phyloP scores from a whole-genome alignment of 2,797 vertebrate genomes.

The Parauchenoglanis ngamensis region DNA sequence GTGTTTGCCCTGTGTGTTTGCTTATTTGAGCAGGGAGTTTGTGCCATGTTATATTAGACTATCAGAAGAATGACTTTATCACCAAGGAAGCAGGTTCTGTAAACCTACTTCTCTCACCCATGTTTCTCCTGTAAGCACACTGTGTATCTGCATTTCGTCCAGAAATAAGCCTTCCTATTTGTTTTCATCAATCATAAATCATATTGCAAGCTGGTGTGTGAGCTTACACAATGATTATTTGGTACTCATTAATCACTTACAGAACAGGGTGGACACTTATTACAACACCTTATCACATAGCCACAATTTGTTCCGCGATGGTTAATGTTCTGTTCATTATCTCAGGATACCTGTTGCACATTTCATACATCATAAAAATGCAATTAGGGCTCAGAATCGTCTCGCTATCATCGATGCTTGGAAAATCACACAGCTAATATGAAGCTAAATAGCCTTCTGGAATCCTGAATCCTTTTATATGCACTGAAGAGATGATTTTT shows the following conservation, averaged over 20 bases:
- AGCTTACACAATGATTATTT: slow-evolving; percentile 12
- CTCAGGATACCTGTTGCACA: background rate
- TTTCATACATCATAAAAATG: slow-evolving; percentile 7
- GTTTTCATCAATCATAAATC: slow-evolving; percentile 16
- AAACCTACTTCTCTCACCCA: background rate
- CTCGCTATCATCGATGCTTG: background rate
- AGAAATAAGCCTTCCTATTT: background rate
- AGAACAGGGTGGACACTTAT: background rate
- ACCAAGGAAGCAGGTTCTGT: slow-evolving; percentile 23
- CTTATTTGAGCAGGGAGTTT: slow-evolving; percentile 20
- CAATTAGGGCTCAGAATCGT: background rate
- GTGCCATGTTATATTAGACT: slow-evolving; percentile 9
- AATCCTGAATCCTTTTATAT: background rate
- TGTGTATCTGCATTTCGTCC: background rate
- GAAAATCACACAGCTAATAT: background rate
- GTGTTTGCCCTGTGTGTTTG: slow-evolving; percentile 43
- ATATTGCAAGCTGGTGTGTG: background rate
- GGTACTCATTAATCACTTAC: background rate
- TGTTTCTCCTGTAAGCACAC: background rate
- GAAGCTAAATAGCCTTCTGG: slow-evolving; percentile 1
- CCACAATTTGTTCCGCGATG: slow-evolving; percentile 2
- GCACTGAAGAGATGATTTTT: background rate
- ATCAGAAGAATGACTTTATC: slow-evolving; percentile 29
- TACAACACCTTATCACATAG: background rate
- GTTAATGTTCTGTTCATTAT: slow-evolving; percentile 11